Evolutionary conservation across 2,888 invertebrate species (phyloP).

Genomic region (Salpingus planirostris): DNA sequence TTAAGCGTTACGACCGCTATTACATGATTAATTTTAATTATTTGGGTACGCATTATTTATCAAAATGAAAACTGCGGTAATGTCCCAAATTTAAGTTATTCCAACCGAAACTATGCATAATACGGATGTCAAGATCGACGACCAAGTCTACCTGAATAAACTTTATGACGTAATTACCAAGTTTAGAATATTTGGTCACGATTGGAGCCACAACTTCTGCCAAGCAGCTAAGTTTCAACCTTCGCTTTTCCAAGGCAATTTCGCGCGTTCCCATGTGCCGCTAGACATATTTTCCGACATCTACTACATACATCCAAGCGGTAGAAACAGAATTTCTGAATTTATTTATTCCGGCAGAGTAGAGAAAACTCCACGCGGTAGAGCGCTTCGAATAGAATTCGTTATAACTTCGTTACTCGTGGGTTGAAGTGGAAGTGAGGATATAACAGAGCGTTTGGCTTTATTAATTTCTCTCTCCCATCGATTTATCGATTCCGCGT

Average conservation of each 20-base stretch:
- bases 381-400: constrained; percentile 10
- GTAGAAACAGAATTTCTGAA: constrained; percentile 18
- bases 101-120: too few species aligned
- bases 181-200: constrained; percentile 29
- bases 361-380: constrained; percentile 10
- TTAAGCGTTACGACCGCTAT: too few species aligned
- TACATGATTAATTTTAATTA: too few species aligned
- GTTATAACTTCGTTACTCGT: constrained; percentile 18
- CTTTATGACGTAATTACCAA: constrained; percentile 27
- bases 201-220: constrained; percentile 12
- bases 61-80: too few species aligned
- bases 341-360: constrained; percentile 11
- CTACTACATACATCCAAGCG: constrained; percentile 4
- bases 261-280: constrained; percentile 18
- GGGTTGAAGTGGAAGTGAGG: too few species aligned
- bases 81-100: too few species aligned
- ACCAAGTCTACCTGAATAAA: too few species aligned
- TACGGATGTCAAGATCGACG: too few species aligned
- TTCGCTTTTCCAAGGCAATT: constrained; percentile 9
- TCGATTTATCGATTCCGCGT: too few species aligned
- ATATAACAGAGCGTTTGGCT: too few species aligned
- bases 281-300: constrained; percentile 5
- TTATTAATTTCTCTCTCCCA: too few species aligned
- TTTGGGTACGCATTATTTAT: too few species aligned
- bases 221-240: constrained; percentile 14